These are phyloP conservation scores for Pasiphila rectangulata DNA, from an alignment of 2,888 invertebrate genomes.

Conservation along the genomic window DNA sequence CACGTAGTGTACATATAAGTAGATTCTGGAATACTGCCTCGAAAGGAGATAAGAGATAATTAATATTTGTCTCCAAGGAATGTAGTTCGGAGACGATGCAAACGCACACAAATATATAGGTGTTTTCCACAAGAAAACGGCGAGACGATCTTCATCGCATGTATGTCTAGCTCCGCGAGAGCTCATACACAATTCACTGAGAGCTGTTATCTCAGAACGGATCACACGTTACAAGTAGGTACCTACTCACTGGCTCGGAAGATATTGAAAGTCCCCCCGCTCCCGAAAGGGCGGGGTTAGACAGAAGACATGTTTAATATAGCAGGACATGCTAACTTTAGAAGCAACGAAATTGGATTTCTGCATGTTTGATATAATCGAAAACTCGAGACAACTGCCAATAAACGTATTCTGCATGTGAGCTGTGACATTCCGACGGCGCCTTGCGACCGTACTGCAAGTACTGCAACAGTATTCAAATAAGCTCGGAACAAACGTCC, in stretches of 20 bases:
- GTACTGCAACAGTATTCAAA: no score
- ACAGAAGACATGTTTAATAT: slow-evolving; percentile 20
- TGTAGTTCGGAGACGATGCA: no score
- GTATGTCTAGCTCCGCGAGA: no score
- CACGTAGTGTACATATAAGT: no score
- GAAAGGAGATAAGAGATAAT: no score
- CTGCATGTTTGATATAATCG: slow-evolving; percentile 15
- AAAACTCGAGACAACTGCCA: slow-evolving; percentile 10
- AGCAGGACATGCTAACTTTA: slow-evolving; percentile 13
- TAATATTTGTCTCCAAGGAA: no score
- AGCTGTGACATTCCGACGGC: not conserved
- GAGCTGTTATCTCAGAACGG: slow-evolving; percentile 1
- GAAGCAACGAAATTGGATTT: slow-evolving; percentile 16
- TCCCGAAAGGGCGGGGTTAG: not conserved
- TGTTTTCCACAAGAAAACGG: no score
- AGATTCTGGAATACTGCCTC: no score
- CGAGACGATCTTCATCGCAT: no score
- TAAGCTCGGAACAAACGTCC: no score
- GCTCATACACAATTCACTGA: not conserved
- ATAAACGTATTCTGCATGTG: slow-evolving; percentile 8
- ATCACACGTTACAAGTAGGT: slow-evolving; percentile 16
- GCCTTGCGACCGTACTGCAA: no score
- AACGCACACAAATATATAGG: no score
- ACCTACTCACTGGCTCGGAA: slow-evolving; percentile 21
- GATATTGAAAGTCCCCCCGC: slow-evolving; percentile 2